phyloP scores from a whole-genome alignment of 1,140 invertebrate species.

The Trichonephila clavata region DNA sequence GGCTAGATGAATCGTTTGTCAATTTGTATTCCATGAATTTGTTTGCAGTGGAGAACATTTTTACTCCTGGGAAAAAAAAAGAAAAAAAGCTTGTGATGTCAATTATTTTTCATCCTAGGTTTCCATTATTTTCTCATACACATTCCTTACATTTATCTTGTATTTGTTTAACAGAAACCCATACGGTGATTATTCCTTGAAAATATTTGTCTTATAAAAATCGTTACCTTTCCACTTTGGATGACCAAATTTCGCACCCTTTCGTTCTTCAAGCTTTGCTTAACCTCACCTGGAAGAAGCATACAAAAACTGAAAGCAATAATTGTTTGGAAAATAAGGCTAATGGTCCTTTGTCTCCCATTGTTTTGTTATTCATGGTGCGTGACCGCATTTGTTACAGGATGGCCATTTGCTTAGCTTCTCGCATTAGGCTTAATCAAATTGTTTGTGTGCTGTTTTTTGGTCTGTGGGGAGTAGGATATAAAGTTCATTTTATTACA shows the following conservation, averaged over 20 bases:
- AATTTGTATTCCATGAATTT: too few species aligned
- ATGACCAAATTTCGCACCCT: background rate
- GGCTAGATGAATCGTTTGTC: too few species aligned
- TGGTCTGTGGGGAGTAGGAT: background rate
- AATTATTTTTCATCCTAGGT: too few species aligned
- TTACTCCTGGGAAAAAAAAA: too few species aligned
- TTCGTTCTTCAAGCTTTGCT: background rate
- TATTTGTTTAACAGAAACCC: too few species aligned
- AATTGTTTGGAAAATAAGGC: conserved; percentile 18
- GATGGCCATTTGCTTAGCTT: conserved; percentile 10
- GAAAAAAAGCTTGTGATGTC: too few species aligned
- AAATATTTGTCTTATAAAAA: too few species aligned
- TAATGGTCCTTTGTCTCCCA: conserved; percentile 30
- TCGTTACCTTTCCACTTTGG: background rate
- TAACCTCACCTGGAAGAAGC: background rate
- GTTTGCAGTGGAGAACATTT: too few species aligned
- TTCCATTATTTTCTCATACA: too few species aligned
- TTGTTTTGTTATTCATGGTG: conserved; percentile 5
- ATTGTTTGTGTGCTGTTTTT: background rate
- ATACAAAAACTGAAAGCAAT: background rate
- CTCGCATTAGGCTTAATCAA: conserved; percentile 22
- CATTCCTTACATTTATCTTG: too few species aligned
- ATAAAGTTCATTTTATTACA: background rate
- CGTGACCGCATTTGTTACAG: conserved; percentile 23
- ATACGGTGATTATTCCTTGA: too few species aligned